phyloP scores from a whole-genome alignment of 2,797 vertebrate genomes.

The Potorous gilbertii region DNA sequence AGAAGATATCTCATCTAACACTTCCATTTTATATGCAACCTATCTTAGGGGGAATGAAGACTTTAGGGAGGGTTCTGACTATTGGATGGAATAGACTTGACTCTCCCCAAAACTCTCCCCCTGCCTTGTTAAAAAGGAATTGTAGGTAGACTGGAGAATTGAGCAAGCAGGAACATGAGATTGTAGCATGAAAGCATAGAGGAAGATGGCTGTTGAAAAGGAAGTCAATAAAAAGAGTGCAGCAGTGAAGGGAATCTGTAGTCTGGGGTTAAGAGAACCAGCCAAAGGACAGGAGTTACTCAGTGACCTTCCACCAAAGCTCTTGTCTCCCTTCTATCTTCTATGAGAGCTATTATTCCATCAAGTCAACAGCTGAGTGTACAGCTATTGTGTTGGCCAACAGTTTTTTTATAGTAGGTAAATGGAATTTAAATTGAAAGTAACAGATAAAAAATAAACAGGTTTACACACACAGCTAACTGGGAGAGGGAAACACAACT shows the following conservation, averaged over 20 bases:
- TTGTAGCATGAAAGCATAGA: neutral
- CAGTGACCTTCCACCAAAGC: neutral
- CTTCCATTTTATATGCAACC: neutral
- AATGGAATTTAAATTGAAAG: neutral
- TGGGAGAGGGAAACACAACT: neutral
- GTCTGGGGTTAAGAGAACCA: neutral
- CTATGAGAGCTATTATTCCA: neutral
- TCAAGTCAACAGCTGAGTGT: neutral
- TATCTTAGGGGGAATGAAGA: neutral
- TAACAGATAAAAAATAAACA: neutral
- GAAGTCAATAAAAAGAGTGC: neutral
- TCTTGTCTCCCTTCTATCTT: neutral
- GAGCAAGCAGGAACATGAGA: neutral
- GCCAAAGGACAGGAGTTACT: neutral
- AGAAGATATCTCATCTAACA: neutral
- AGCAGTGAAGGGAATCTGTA: neutral
- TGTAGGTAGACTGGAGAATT: neutral
- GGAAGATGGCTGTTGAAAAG: neutral
- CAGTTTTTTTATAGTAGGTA: neutral
- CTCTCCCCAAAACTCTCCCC: neutral
- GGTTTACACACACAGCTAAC: neutral
- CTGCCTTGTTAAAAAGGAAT: neutral
- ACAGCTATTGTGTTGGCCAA: neutral
- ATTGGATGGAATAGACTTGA: neutral
- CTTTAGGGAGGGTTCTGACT: neutral